A percentile compares a stretch with the other conserved stretches of the same genome.
Evolutionary conservation across 2,888 invertebrate species (phyloP).

Genomic region (Aporophyla lueneburgensis): DNA sequence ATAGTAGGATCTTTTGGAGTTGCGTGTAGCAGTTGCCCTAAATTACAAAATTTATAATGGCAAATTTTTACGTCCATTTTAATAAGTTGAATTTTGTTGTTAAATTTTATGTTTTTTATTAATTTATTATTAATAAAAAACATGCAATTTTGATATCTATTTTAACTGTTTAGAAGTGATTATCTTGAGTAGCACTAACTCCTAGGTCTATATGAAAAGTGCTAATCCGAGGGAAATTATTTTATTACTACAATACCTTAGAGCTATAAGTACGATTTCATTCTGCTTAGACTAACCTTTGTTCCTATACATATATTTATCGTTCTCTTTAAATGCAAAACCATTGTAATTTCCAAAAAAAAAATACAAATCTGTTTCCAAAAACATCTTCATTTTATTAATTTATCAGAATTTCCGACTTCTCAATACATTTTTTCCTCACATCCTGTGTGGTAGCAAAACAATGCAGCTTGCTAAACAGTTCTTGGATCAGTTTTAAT

Average conservation of each 20-base stretch:
- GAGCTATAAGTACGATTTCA: neutral
- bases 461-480: constrained; percentile 78
- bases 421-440: constrained; percentile 26
- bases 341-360: neutral
- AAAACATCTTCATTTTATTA: neutral
- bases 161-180: neutral
- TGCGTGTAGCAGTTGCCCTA: neutral
- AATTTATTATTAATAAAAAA: too few relatives aligned
- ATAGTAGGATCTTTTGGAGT: neutral
- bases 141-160: neutral
- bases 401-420: constrained; percentile 19
- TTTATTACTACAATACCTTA: neutral
- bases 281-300: neutral
- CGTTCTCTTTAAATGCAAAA: neutral
- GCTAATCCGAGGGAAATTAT: neutral
- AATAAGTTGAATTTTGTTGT: too few relatives aligned
- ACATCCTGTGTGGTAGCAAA: constrained; percentile 63
- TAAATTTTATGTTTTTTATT: too few relatives aligned
- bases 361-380: too few relatives aligned
- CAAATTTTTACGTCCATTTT: neutral
- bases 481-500: constrained; percentile 79
- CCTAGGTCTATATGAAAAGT: neutral
- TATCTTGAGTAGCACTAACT: neutral
- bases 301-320: neutral
- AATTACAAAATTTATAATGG: too few relatives aligned